Evolutionary conservation across 2,113 vertebrate genomes (phyloP).

Genomic region (Scortum barcoo): DNA sequence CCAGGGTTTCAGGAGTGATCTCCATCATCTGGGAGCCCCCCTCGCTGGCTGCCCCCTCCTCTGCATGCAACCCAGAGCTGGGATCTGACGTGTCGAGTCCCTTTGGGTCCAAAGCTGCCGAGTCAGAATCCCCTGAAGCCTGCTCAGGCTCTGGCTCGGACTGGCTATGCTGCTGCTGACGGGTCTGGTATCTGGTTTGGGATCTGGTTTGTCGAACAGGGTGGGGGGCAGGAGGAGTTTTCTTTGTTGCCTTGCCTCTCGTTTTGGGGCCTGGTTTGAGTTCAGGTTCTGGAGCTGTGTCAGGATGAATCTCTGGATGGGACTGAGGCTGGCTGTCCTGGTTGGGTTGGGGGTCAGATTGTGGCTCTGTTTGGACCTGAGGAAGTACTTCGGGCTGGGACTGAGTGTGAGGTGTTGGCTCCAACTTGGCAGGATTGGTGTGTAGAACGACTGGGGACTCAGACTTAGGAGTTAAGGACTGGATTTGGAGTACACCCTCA

Average conservation of each 20-base stretch:
- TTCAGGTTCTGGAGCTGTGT: slow-evolving; percentile 28
- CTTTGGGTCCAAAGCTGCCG: slow-evolving; percentile 14
- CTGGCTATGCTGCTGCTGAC: slow-evolving; percentile 44
- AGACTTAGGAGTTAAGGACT: background rate
- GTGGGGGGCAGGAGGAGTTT: background rate
- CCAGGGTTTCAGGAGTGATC: slow-evolving; percentile 67
- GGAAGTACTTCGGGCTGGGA: background rate
- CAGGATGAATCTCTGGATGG: background rate
- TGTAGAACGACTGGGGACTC: background rate
- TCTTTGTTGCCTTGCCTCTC: slow-evolving; percentile 54
- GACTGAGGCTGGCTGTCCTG: background rate
- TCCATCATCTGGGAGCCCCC: background rate
- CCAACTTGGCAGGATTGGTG: background rate
- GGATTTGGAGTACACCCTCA: slow-evolving; percentile 2
- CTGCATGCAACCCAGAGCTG: background rate
- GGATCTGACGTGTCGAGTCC: background rate
- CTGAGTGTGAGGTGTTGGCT: background rate
- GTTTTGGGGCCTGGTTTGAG: slow-evolving; percentile 49
- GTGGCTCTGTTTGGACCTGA: slow-evolving; percentile 16
- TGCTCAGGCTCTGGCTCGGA: slow-evolving; percentile 37
- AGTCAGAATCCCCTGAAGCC: slow-evolving; percentile 20
- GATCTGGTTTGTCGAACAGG: slow-evolving; percentile 70
- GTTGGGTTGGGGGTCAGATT: background rate
- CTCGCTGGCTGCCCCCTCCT: background rate
- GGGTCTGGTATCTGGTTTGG: slow-evolving; percentile 73